Evolutionary conservation across 37 sponge, comb jelly and placozoan species (phyloP).

Genomic region (Dysidea cf. avara): DNA sequence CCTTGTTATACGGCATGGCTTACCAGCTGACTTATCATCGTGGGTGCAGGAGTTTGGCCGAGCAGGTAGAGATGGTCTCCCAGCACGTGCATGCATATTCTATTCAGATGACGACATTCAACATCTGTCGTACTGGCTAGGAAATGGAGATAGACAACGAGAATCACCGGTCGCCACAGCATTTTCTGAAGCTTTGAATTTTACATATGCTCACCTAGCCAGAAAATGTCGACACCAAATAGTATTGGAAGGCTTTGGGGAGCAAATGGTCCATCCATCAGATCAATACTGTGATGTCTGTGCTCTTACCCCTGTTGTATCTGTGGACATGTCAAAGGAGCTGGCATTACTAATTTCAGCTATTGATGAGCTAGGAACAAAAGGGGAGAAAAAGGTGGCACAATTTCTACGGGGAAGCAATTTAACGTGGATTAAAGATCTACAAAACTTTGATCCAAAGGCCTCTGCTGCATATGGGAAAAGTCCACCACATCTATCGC

Average conservation of each 20-base stretch:
- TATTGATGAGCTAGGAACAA: constrained; percentile 4
- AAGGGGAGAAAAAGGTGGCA: constrained; percentile 16
- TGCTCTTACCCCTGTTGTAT: not conserved
- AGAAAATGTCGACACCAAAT: constrained; percentile 3
- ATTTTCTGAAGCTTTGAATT: too few relatives aligned
- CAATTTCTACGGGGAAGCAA: constrained; percentile 9
- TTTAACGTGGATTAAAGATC: constrained; percentile 7
- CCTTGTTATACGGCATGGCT: constrained; percentile 2
- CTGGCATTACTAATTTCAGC: constrained; percentile 4
- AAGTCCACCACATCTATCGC: too few relatives aligned
- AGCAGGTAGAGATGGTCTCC: not conserved
- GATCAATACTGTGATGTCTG: constrained; percentile 21
- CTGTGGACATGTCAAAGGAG: too few relatives aligned
- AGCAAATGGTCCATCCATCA: not conserved
- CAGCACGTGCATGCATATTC: constrained; percentile 6
- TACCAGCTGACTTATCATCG: not conserved
- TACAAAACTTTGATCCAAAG: too few relatives aligned
- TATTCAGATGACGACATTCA: not conserved
- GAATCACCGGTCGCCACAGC: too few relatives aligned
- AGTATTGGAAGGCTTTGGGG: not conserved
- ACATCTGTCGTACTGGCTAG: too few relatives aligned
- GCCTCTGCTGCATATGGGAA: too few relatives aligned
- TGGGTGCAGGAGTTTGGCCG: constrained; percentile 12
- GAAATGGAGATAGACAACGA: too few relatives aligned
- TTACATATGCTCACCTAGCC: too few relatives aligned